phyloP scores from a whole-genome alignment of 1,140 invertebrate genomes.

The Drosophila biarmipes region DNA sequence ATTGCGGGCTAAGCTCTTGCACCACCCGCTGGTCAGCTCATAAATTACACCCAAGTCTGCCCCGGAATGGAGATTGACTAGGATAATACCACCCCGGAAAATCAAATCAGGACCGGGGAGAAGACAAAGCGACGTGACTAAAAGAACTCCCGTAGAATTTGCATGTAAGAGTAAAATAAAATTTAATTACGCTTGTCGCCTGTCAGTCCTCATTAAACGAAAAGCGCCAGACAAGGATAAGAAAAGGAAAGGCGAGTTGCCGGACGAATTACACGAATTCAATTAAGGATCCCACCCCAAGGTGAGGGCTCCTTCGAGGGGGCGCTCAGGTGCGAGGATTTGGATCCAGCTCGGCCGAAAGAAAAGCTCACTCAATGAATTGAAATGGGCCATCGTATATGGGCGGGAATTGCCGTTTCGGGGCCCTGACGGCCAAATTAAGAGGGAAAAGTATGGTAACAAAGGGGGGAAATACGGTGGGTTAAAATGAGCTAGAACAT shows the following conservation, averaged over 20 bases:
- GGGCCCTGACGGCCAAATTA: not conserved
- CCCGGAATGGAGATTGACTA: conserved; percentile 8
- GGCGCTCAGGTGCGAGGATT: conserved; percentile 59
- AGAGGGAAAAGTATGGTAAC: not conserved
- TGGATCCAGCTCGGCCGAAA: conserved; percentile 23
- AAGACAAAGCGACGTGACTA: conserved; percentile 38
- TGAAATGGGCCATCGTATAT: conserved; percentile 36
- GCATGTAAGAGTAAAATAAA: conserved; percentile 83
- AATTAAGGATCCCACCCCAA: conserved; percentile 62
- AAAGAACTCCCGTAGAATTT: conserved; percentile 60
- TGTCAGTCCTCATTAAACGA: conserved; percentile 80
- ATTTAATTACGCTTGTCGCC: conserved; percentile 84
- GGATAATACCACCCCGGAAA: conserved; percentile 51
- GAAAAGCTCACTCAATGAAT: conserved; percentile 61
- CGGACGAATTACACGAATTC: conserved; percentile 78
- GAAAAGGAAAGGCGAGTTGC: conserved; percentile 38
- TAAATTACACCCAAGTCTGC: conserved; percentile 60
- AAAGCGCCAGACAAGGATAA: conserved; percentile 30
- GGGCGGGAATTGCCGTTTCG: not conserved
- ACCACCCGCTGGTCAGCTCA: conserved; percentile 66
- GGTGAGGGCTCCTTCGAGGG: conserved; percentile 35
- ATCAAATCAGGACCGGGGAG: conserved; percentile 63
- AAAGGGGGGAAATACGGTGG: not conserved
- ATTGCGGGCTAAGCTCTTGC: conserved; percentile 35
- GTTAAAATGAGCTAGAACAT: not conserved